Evolutionary conservation across 2,113 vertebrate genomes (phyloP).

Genomic region (Spermophilus dauricus): DNA sequence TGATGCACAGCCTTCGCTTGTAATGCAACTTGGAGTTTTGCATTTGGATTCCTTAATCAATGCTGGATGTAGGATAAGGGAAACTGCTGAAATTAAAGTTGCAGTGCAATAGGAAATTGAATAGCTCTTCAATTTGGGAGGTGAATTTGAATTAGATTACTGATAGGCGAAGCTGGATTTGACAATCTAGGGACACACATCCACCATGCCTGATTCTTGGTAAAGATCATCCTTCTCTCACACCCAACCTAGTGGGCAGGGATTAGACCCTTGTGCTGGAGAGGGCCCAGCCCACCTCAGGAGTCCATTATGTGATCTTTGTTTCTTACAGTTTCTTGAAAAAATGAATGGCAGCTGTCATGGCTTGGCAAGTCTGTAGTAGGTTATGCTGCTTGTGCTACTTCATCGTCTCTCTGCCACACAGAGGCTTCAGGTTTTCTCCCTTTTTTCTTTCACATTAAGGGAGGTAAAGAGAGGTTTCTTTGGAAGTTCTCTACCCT

Average conservation of each 20-base stretch:
- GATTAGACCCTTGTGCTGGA: neutral
- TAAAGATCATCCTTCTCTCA: neutral
- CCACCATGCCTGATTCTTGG: neutral
- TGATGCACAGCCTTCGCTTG: slow-evolving; percentile 73
- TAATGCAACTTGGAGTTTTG: slow-evolving; percentile 83
- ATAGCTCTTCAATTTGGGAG: neutral
- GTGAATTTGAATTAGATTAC: slow-evolving; percentile 58
- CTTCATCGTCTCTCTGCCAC: neutral
- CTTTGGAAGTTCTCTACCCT: neutral
- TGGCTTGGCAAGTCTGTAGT: too few relatives aligned
- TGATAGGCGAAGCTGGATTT: neutral
- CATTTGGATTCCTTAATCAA: slow-evolving; percentile 79
- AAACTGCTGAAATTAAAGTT: slow-evolving; percentile 69
- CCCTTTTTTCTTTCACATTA: neutral
- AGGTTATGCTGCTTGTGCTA: accelerated
- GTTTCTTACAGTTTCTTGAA: neutral
- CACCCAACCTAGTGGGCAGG: accelerated
- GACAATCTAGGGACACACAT: neutral
- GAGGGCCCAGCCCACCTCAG: too few relatives aligned
- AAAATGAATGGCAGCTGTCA: neutral
- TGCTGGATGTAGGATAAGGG: slow-evolving; percentile 58
- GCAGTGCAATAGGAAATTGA: slow-evolving; percentile 15
- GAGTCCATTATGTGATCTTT: neutral
- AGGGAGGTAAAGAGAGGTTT: neutral
- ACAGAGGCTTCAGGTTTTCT: neutral